phyloP scores from a whole-genome alignment of 1,140 invertebrate genomes.

The Pogonomyrmex californicus region DNA sequence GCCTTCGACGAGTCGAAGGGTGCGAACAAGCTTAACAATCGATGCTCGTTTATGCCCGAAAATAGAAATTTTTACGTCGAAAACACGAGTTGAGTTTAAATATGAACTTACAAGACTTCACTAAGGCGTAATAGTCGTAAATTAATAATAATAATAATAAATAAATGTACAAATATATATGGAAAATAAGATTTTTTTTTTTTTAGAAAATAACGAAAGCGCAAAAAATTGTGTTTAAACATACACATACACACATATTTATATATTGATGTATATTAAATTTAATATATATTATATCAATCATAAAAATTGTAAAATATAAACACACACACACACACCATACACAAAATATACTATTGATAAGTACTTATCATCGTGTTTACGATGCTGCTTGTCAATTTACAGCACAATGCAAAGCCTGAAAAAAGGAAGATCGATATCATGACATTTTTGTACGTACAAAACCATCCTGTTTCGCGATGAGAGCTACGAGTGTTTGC shows the following conservation, averaged over 20 bases:
- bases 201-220: too few relatives aligned
- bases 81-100: background rate
- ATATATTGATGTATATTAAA: slow-evolving; percentile 6
- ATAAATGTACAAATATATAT: background rate
- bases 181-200: background rate
- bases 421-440: background rate
- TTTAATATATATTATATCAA: background rate
- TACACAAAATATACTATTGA: background rate
- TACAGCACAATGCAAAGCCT: background rate
- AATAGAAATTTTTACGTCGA: slow-evolving; percentile 22
- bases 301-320: too few relatives aligned
- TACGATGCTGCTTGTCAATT: background rate
- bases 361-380: background rate
- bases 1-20: slow-evolving; percentile 19
- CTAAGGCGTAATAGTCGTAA: background rate
- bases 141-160: background rate
- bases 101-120: background rate
- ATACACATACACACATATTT: background rate
- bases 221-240: too few relatives aligned
- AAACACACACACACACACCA: too few relatives aligned
- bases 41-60: background rate
- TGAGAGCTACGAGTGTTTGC: background rate
- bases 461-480: background rate
- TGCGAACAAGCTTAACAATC: slow-evolving; percentile 34
- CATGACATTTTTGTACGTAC: background rate